Conservation (phyloP, 2,113 vertebrate species). For the Oryzias curvinotus region DNA sequence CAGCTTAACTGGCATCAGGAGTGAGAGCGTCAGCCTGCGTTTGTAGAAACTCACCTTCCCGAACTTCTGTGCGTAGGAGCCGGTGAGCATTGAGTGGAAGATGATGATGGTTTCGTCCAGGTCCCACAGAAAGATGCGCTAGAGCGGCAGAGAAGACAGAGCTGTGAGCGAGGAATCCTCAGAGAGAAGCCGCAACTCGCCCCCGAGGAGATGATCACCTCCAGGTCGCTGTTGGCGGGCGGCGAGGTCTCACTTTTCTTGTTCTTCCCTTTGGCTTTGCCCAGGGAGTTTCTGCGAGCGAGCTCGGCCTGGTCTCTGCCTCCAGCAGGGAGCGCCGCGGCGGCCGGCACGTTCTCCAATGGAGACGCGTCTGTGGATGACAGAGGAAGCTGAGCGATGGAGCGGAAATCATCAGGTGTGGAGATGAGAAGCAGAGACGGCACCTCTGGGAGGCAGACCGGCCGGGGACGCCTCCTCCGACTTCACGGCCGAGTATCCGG, state of each 20-base stretch:
- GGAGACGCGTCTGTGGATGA: slow-evolving; percentile 62
- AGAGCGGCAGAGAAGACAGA: slow-evolving; percentile 1
- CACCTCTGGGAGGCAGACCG: slow-evolving; percentile 72
- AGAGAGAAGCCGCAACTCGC: not conserved
- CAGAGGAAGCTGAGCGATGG: not conserved
- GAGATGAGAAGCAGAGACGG: not conserved
- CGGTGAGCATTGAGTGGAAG: slow-evolving; percentile 98
- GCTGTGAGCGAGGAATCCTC: not conserved
- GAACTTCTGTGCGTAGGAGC: slow-evolving; percentile 95
- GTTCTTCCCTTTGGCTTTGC: slow-evolving; percentile 90
- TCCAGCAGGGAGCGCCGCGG: slow-evolving; percentile 69
- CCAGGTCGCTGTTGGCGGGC: slow-evolving; percentile 87
- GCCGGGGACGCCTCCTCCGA: slow-evolving; percentile 73
- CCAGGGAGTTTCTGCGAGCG: slow-evolving; percentile 84
- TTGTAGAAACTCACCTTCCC: slow-evolving; percentile 84
- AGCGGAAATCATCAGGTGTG: not conserved
- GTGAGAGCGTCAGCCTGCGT: not conserved
- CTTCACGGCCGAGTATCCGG: slow-evolving; percentile 80
- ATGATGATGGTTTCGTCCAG: slow-evolving; percentile 99
- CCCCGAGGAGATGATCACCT: slow-evolving; percentile 73
- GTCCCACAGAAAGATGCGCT: slow-evolving; percentile 98
- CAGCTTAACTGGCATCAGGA: not conserved
- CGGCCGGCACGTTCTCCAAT: slow-evolving; percentile 70
- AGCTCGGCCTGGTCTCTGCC: slow-evolving; percentile 89
- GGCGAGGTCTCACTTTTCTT: slow-evolving; percentile 87